Percentiles rank a stretch among this genome's conserved stretches.
Conservation (phyloP, 1,140 invertebrate genomes). For the Ridgeia piscesae region DNA sequence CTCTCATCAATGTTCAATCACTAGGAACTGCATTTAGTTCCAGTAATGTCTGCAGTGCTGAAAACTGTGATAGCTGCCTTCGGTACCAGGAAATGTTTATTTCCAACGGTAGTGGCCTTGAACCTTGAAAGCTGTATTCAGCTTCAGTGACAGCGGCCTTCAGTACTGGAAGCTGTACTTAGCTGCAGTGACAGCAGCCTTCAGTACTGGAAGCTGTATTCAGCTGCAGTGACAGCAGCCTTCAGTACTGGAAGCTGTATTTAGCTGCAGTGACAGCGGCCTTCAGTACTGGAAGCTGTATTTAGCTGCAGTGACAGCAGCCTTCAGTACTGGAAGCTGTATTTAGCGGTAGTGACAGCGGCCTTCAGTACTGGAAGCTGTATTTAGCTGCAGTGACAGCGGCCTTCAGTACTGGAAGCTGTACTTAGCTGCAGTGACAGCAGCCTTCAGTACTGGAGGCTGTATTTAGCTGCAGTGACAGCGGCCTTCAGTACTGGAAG, state of each 20-base stretch:
- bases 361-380: neutral
- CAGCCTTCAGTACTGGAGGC: neutral
- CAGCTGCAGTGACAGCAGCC: neutral
- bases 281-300: conserved; percentile 88
- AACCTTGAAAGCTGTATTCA: neutral
- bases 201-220: neutral
- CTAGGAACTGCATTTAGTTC: too few relatives aligned
- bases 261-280: neutral
- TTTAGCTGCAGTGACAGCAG: too few relatives aligned
- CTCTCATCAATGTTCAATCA: neutral
- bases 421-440: conserved; percentile 17
- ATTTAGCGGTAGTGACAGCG: neutral
- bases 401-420: conserved; percentile 89
- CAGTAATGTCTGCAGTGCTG: too few relatives aligned
- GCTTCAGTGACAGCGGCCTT: conserved; percentile 38
- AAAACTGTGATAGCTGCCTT: too few relatives aligned
- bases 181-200: too few relatives aligned
- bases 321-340: neutral
- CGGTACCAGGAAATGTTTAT: neutral
- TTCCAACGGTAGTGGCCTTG: neutral
- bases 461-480: neutral
- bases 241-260: neutral
- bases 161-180: conserved; percentile 86
- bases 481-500: neutral
- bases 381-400: neutral